Conservation (phyloP, 2,797 vertebrate genomes). For the Fundulus diaphanus region DNA sequence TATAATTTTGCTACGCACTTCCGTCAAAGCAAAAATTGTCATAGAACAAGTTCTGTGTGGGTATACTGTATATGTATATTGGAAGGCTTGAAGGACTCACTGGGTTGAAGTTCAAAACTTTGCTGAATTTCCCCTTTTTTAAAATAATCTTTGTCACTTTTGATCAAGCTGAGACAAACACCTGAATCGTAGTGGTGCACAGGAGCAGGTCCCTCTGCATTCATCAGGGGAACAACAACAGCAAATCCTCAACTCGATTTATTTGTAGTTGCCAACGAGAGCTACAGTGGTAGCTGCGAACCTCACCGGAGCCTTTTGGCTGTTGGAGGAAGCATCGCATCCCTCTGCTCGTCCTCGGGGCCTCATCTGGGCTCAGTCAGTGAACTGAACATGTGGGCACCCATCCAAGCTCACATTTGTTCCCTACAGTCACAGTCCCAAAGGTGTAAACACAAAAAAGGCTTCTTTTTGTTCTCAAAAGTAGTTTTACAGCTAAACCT, state of each 20-base stretch:
- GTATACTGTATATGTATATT: no score
- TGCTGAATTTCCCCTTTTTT: neutral
- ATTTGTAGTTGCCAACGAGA: neutral
- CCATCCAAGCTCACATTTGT: neutral
- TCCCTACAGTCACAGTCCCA: neutral
- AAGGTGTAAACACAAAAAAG: neutral
- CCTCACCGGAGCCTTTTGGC: neutral
- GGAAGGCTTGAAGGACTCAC: neutral
- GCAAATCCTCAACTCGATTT: neutral
- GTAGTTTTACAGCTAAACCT: neutral
- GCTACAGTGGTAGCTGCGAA: neutral
- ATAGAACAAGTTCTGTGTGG: neutral
- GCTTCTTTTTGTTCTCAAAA: neutral
- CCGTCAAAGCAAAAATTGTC: neutral
- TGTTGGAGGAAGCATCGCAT: neutral
- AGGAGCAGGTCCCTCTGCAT: neutral
- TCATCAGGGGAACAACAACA: neutral
- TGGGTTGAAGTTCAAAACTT: neutral
- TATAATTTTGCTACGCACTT: neutral
- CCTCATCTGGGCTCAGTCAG: conserved; percentile 2
- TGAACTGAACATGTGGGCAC: neutral
- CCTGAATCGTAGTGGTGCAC: no score
- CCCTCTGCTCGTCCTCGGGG: neutral
- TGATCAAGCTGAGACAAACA: neutral
- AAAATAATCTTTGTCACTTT: neutral